Evolutionary conservation across 2,113 vertebrate genomes (phyloP), one percentile per base, ranked within the genome.

Genomic region (Corythoichthys haematopterus): DNA sequence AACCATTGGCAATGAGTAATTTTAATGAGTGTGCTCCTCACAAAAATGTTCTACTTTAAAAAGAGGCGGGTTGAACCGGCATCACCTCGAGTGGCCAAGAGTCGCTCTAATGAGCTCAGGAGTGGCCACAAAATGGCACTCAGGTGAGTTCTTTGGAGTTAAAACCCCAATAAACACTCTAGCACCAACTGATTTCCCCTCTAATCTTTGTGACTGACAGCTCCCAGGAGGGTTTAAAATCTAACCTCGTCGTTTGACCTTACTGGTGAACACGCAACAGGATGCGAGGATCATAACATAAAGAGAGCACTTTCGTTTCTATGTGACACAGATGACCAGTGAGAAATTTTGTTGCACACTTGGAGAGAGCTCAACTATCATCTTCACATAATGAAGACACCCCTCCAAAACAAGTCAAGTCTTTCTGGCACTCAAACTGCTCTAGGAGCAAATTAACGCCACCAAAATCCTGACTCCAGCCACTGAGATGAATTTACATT

Each of bases 11-110:
- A 55, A 51, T 64, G 68, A 57, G 63, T 67, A 59, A 59, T 81
- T 88, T 86, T 91, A 92, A 91, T 88, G 90, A 92, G 89, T 68
- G 60, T 67, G 65, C 73, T 84, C 77, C 68, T 90, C 80, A 89
- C 79, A 82, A 88, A 82, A 85, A 79, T 70, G 75, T 77, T 81
- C 71, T 68, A 35, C 28, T 68, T 66, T 35, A 66, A 76, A 75
- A 82, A 80, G 81, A 75, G 75, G 75, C 64, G 68, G 68, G 55
- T 20, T 68, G 75, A 76, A 74, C 61, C 15, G 3, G 37, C 68
- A 59, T 81, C 85, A 87, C 85, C 86, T 85, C 70, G 59, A 85
- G 84, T 71, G 58, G 73, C 40, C 1, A 10, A 73, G 83, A 77
- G 80, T 66, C 45, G 64, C 68, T 69, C 69, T 83, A 84, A 84